Base-by-base conservation (phyloP, 2,113 vertebrate genomes). In the Trogon melanurus region DNA sequence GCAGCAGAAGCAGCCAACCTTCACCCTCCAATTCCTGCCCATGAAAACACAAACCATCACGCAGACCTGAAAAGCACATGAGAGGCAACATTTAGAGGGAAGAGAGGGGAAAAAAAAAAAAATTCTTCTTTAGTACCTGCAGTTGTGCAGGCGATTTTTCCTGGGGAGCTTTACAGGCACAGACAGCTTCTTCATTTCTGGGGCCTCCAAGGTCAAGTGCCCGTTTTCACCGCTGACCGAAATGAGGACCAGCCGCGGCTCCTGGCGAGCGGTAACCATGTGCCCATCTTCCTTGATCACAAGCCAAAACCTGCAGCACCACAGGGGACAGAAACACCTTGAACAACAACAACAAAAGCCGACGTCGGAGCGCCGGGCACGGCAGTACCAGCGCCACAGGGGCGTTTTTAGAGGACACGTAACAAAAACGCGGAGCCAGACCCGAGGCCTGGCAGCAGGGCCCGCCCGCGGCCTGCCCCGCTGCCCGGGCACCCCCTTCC, bases 231-330 rank as follows among this genome's bases (percentile, higher is more conserved):
- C 94, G 78, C 71, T 92, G 50, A 98, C 50, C 13, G 98, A 98
- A 53, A 99, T 51, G 54, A 99, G 89, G 62, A 99, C 98, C 6
- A 99, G 97, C 8, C 98, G 98, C 8, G 99, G 99, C 96, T 99
- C 97, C 96, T 99, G 99, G n/a, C 99, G 97, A 58, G 97, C 99
- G 0, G 99, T 99, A 53, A 99, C 97, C 98, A 98, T 99, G 69
- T 98, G 97, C 21, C 99, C 99, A 10, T 99, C 98, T 64, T 99
- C 98, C 9, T 98, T 98, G 69, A 98, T 94, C 85, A 99, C 97
- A 60, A 99, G 92, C 99, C 99, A 99, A 88, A 99, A 99, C 91
- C 99, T 99, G 91, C 5, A 22, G 34, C 34, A 27, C 2, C 20
- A 26, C 26, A 5, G 66, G 27, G n/a, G 57, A 9, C 66, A 67